Base-by-base conservation (phyloP, 2,113 vertebrate genomes). In the Sylvietta virens region DNA sequence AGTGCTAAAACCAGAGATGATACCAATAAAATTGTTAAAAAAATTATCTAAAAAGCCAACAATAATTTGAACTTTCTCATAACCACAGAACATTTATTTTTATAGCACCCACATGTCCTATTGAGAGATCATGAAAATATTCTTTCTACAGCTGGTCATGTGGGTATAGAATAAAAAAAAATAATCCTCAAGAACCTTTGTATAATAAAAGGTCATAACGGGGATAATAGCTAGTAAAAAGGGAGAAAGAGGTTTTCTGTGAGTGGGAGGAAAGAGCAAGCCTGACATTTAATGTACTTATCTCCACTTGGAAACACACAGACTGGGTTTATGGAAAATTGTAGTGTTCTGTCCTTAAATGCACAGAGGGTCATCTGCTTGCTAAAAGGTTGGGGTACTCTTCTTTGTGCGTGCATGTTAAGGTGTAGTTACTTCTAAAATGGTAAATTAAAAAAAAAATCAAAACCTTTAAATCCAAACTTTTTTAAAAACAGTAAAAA, bases 81-180 rank as follows among this genome's bases (percentile, higher is more conserved):
- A 97, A 92, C 31, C 64, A 85, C 50, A 95, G 95, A 88, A 97
- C 96, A 96, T 97, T 97, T 95, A 91, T 96, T 98, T 97, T 98
- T 97, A 98, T 96, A 88, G 82, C 73, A 90, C 95, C 87, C 96
- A 71, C 48, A 35, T 54, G 94, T 95, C 90, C 95, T 96, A 92
- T 97, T 96, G 93, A 96, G 93, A 94, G 86, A 95, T 61, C 81
- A 73, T 94, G 84, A 95, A 96, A 95, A 95, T 97, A 96, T 88
- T 94, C 94, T 96, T 97, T 72, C 82, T 95, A 23, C 33, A 61
- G 62, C 87, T 93, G 88, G 94, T 91, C 93, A 85, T 95, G 86
- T 88, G 80, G 67, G 67, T 92, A 95, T 57, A 77, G 76, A 86
- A 96, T 88, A 15, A 66, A 81, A 69, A 76, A 67, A 82, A 94